Evolutionary conservation across 1,140 invertebrate species (phyloP), one percentile per base, ranked within the genome.

Genomic region (Cyphomyrmex costatus): DNA sequence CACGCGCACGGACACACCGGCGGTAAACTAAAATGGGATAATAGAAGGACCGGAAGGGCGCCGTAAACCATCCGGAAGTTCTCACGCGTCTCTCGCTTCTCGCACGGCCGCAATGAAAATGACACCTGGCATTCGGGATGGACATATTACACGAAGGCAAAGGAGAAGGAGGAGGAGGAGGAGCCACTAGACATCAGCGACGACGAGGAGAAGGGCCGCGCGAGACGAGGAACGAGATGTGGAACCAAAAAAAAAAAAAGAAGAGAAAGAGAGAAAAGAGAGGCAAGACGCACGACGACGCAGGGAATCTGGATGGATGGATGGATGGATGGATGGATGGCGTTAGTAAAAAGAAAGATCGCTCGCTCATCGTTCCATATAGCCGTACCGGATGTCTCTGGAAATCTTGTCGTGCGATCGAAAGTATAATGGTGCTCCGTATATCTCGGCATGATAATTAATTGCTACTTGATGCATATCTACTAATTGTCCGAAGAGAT

Each of bases 61-160:
- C 89, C 90, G 92, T 90, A 91, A 93, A 92, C 91, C 92, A 95
- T 95, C 95, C 95, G 95, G 95, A 95, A 95, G 94, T 95, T 95
- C 95, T 94, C 95, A 95, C 94, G 95, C 92, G 94, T 95, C 94
- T 95, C 94, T 93, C 91, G 93, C 94, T 95, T 95, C 94, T 95
- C 93, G 92, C 93, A 94, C 94, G 92, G 94, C 93, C 94, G 89
- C 94, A 93, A 91, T 92, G 93, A 95, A 95, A 94, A 92, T 95
- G 94, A 95, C 95, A 95, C 95, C 95, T 95, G 95, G 94, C 94
- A 92, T 92, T 93, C 93, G 92, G 86, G 53, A 71, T 76, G 73
- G 70, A 58, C 53, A 58, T 74, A 73, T 82, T 78, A 73, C 60
- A 65, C 46, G 77, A 79, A 46, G 61, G 70, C 56, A 70, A 73